Evolutionary conservation across 1,140 invertebrate species (phyloP), one percentile per base, ranked within the genome.

Genomic region (Eupeodes corollae): DNA sequence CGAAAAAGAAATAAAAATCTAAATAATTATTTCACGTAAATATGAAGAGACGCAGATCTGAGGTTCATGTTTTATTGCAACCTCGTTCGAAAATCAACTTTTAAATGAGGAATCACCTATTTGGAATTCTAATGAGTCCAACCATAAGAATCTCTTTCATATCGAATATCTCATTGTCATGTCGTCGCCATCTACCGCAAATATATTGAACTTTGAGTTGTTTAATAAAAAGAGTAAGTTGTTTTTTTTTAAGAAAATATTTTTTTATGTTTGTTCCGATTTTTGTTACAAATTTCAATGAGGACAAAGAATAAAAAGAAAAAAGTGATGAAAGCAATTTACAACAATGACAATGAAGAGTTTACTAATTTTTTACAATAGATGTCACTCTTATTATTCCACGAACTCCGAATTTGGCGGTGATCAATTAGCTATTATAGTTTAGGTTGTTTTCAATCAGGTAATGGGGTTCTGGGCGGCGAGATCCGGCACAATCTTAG

Each of bases 291-390:
- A 16, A 5, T n/a, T 26, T 26, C 21, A 26, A 26, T 26, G 21
- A 26, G 21, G 21, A 26, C 21, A 26, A 26, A n/a, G 3, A 16
- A 14, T 14, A 14, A 37, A 37, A 37, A 14, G 35, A 37, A 37
- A 37, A 10, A 37, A 37, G 15, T 31, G 46, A 48, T 42, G 46
- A 42, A 42, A 48, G 40, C 13, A 37, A 37, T 48, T 42, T 47
- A 40, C 41, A 45, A 52, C 52, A 54, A 60, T 59, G 62, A 65
- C 60, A 65, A 65, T 63, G 63, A 63, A 18, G 35, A 14, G 35
- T 58, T 57, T 64, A 57, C 58, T 52, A 57, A 61, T 38, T 44
- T 33, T 65, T 55, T 65, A 65, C 63, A 65, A 65, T 66, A 62
- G 57, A 65, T 52, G 54, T 63, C 56, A 53, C 59, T 53, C 52